These are phyloP conservation scores for Aphyosemion australe DNA, from an alignment of 2,113 vertebrate genomes.

Conservation along the genomic window DNA sequence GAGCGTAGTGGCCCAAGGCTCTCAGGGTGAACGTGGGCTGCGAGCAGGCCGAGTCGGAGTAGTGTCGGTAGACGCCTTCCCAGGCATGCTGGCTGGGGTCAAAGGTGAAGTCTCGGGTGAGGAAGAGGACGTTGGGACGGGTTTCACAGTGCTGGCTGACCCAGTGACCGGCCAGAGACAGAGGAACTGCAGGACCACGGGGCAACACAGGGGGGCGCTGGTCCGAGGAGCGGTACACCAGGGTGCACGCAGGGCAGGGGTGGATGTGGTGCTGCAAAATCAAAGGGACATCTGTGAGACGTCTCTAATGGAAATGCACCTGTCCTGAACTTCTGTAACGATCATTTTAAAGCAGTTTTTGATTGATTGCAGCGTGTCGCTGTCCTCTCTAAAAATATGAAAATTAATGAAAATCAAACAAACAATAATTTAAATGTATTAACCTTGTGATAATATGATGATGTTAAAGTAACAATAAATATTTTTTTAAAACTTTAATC, in stretches of 20 bases:
- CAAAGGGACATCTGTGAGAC: neutral
- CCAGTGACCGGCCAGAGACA: constrained; percentile 83
- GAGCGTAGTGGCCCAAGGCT: constrained; percentile 82
- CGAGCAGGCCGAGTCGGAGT: constrained; percentile 84
- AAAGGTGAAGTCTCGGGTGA: constrained; percentile 87
- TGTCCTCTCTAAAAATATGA: too few species aligned
- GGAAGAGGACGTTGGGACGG: constrained; percentile 87
- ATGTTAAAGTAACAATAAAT: too few species aligned
- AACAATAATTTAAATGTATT: too few species aligned
- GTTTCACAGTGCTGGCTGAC: constrained; percentile 86
- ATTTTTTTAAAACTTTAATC: too few species aligned
- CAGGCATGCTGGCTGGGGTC: constrained; percentile 77
- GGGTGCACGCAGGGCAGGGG: constrained; percentile 84
- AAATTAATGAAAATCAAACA: too few species aligned
- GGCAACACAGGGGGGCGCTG: constrained; percentile 83
- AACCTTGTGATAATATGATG: too few species aligned
- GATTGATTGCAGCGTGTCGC: too few species aligned
- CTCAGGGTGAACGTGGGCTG: constrained; percentile 86
- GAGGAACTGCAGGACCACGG: constrained; percentile 15
- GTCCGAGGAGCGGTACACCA: constrained; percentile 82
- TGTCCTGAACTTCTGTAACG: too few species aligned
- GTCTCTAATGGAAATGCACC: neutral
- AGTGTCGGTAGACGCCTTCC: constrained; percentile 88
- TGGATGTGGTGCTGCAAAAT: constrained; percentile 84
- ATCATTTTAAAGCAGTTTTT: too few species aligned